Evolutionary conservation across 2,113 vertebrate species (phyloP).

Genomic region (Columba janthina): DNA sequence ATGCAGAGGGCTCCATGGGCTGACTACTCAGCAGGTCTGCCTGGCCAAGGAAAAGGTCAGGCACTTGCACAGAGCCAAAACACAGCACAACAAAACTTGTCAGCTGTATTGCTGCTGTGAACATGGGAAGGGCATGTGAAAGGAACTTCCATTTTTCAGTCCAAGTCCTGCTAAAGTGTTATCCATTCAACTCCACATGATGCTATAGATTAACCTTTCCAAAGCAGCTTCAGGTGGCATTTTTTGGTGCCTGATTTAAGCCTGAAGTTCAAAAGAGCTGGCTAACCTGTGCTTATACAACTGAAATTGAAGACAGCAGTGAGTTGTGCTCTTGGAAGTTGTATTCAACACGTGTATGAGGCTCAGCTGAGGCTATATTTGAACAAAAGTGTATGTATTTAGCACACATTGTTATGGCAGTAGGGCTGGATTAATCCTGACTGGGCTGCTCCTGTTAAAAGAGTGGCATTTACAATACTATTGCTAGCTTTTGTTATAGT

Average conservation of each 20-base stretch:
- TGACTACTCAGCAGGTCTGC: neutral
- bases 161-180: neutral
- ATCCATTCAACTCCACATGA: neutral
- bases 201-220: neutral
- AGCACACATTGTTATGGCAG: neutral
- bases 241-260: neutral
- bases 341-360: neutral
- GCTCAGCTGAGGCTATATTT: neutral
- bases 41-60: slow-evolving; percentile 44
- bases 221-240: fast-evolving
- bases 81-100: neutral
- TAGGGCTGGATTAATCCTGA: neutral
- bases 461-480: neutral
- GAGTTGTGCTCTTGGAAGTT: neutral
- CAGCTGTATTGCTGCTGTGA: neutral
- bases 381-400: neutral
- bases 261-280: neutral
- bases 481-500: neutral
- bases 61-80: neutral
- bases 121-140: neutral
- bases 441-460: neutral
- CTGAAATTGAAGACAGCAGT: neutral
- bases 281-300: neutral
- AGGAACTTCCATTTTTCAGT: neutral
- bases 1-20: neutral